Base-by-base conservation (phyloP, 1,140 invertebrate species). In the Trypoxylus dichotomus region DNA sequence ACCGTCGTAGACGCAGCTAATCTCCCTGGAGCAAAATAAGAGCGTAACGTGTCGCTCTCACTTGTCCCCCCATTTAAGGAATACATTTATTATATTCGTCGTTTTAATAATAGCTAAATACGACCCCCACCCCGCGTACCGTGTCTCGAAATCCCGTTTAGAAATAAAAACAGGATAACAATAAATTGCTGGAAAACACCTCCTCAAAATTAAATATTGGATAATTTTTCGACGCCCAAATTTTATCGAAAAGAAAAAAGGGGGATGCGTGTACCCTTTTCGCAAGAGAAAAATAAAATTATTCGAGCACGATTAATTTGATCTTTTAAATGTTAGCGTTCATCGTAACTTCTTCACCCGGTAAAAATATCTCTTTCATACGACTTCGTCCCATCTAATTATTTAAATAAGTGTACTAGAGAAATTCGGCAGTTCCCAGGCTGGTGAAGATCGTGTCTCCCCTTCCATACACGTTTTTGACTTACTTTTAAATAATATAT, bases 401-500 rank as follows among this genome's bases (percentile, higher is more conserved):
- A 37, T 37, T 37, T 37, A 37, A 37, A 37, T 37, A 37, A 37
- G 32, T 37, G 32, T 37, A 37, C 10, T 37, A 37, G 32, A 37
- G 32, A 37, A 19, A 54, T 54, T n/a, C 6, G 47, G 47, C 43
- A 47, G 43, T 47, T 47, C 43, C 43, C 43, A n/a, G 47, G 19
- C 6, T 54, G 47, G 19, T 15, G 47, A 54, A 54, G 47, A 15
- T 15, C 6, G n/a, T 2, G 47, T n/a, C 47, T 19, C 13, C n/a
- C 47, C 47, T 19, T 19, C 15, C n/a, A 19, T 54, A 5, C 7
- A 47, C 15, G n/a, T 19, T 54, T 19, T 47, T 47, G n/a, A 81
- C 80, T 78, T 83, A 83, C 80, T 80, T 82, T 19, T 58, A 19
- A 58, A 58, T 19, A 19, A 58, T 58, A 19, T 58, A 58, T 68